Conservation (phyloP, 2,888 invertebrate genomes). For the Meiosimyza platycephala region DNA sequence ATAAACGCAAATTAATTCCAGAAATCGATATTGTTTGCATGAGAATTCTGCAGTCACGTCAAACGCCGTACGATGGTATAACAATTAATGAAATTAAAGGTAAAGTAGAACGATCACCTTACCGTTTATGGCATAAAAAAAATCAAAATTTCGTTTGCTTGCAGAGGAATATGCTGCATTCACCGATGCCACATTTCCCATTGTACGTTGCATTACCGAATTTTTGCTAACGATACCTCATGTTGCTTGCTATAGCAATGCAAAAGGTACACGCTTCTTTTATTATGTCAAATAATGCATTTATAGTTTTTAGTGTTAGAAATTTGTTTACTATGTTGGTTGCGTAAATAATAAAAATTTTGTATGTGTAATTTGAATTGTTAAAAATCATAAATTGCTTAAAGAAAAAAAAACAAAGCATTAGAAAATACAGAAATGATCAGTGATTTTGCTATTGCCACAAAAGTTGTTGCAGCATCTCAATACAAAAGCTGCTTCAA, state of each 20-base stretch:
- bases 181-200: slow-evolving; percentile 2
- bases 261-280: slow-evolving; percentile 20
- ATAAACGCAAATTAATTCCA: slow-evolving; percentile 11
- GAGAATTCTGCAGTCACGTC: slow-evolving; percentile 9
- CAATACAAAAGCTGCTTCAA: too few relatives aligned
- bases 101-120: background rate
- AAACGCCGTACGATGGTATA: slow-evolving; percentile 25
- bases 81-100: slow-evolving; percentile 20
- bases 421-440: too few relatives aligned
- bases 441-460: too few relatives aligned
- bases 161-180: slow-evolving; percentile 12
- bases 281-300: slow-evolving; percentile 13
- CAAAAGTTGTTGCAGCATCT: too few relatives aligned
- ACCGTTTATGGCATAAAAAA: background rate
- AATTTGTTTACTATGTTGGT: too few relatives aligned
- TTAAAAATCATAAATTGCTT: too few relatives aligned
- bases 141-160: background rate
- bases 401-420: too few relatives aligned
- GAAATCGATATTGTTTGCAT: slow-evolving; percentile 14
- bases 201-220: slow-evolving; percentile 28
- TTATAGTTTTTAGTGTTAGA: too few relatives aligned
- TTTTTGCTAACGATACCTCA: slow-evolving; percentile 30
- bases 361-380: too few relatives aligned
- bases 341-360: too few relatives aligned
- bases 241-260: slow-evolving; percentile 26